Base-by-base conservation (phyloP, 2,888 invertebrate species). In the Drosophila aldrichi region DNA sequence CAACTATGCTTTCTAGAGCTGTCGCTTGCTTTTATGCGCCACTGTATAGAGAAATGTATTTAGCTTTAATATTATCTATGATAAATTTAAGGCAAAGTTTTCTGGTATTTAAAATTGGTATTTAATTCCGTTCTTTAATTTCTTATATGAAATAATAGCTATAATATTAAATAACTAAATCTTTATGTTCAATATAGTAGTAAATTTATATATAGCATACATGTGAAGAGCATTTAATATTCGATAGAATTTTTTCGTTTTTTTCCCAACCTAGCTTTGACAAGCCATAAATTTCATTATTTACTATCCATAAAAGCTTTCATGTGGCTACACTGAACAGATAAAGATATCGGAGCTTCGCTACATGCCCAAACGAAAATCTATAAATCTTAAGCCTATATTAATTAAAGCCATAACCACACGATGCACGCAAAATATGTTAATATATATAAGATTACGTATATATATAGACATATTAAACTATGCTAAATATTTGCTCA, bases 231-330 rank as follows among this genome's bases (percentile, higher is more conserved):
- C 2, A 29, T n/a, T 12, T 12, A n/a, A 12, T 29, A 48, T 48
- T n/a, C 29, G n/a, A 48, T 2, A 25, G 0, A n/a, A n/a, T 25
- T 0, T 48, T 48, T 48, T 12, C 2, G 10, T n/a, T 12, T 10
- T 29, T 29, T 12, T 48, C 2, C 3, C 8, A 1, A 5, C 7
- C 12, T n/a, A 10, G 12, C n/a, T 10, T 48, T 10, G 5, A 48
- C 48, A 29, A 18, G 29, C n/a, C n/a, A 48, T 48, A 29, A 48
- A 48, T 48, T 29, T 48, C 12, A 10, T 48, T 48, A 48, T 48
- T 48, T 48, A 48, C 48, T 29, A 18, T 18, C 25, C 2, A 48
- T 25, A 48, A 48, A 48, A 29, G 46, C 46, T 29, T 32, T 10
- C 32, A 32, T 10, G 10, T 10, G 9, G 9, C 36, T 38, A 38